Evolutionary conservation across 2,888 invertebrate genomes (phyloP), one percentile per base, ranked within the genome.

Genomic region (Apeira syringaria): DNA sequence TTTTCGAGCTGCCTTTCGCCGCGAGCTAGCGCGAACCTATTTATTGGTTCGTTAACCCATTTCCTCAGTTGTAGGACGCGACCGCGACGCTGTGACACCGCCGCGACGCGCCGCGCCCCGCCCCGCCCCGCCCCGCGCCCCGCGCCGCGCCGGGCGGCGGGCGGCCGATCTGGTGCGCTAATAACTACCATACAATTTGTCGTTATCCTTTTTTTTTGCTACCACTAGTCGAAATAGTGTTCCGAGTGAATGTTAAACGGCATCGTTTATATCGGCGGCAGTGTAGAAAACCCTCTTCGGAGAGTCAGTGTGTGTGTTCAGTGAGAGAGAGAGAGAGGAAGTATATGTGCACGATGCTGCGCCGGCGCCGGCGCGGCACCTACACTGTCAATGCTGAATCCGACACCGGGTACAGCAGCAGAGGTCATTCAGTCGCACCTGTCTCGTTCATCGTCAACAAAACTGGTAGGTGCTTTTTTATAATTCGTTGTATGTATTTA

Each of bases 1-100:
- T 79, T 84, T 79, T 80, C 64, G 65, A 66, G 68, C 66, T 68
- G 79, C 83, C 85, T 86, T 86, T 87, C 83, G 84, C 82, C 25
- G 29, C 58, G 61, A 56, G 65, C 59, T 74, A 71, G 83, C 79
- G 76, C 80, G 75, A 81, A 83, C 80, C 78, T 74, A 69, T 72
- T 75, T 68, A 81, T 79, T 74, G 75, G 75, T 80, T 78, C 74
- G 72, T 74, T 82, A 82, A 77, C 78, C 80, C 69, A 81, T 70
- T 80, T 80, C 76, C 68, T 72, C 61, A 59, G n/a, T n/a, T n/a
- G n/a, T n/a, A n/a, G n/a, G n/a, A n/a, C n/a, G n/a, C n/a, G n/a
- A n/a, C n/a, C n/a, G n/a, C n/a, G n/a, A n/a, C n/a, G n/a, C n/a
- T n/a, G n/a, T n/a, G n/a, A n/a, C n/a, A n/a, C n/a, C n/a, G n/a